Percentiles rank a stretch among this genome's conserved stretches.
Evolutionary conservation across 2,797 vertebrate species (phyloP).

Genomic region (Psittacula derbiana): DNA sequence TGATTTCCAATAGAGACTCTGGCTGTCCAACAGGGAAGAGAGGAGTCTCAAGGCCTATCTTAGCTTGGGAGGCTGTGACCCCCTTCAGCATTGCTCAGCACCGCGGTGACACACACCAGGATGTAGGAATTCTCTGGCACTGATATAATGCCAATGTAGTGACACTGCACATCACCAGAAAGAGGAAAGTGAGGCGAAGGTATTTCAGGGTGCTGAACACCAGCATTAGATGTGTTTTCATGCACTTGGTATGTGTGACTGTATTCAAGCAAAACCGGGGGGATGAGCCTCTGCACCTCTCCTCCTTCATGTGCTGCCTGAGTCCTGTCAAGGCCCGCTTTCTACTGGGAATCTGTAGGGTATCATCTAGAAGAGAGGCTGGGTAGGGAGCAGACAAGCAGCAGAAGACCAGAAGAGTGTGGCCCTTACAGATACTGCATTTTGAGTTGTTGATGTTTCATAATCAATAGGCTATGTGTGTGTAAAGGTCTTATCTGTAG

Average conservation of each 20-base stretch:
- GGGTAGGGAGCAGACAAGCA: background rate
- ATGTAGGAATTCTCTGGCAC: background rate
- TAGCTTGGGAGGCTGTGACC: background rate
- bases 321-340: background rate
- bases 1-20: background rate
- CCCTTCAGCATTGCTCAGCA: background rate
- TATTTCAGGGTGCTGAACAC: background rate
- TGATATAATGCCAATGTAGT: background rate
- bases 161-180: background rate
- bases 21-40: background rate
- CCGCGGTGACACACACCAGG: fast-evolving
- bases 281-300: background rate
- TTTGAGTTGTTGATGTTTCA: fast-evolving
- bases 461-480: background rate
- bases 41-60: background rate
- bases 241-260: background rate
- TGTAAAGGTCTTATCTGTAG: background rate
- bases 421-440: background rate
- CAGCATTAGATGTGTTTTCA: fast-evolving
- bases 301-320: background rate
- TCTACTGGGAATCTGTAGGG: fast-evolving
- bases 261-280: background rate
- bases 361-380: background rate
- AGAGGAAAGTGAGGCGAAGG: background rate
- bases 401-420: no score